phyloP scores from a whole-genome alignment of 2,113 vertebrate genomes.

The Calidris pugnax region DNA sequence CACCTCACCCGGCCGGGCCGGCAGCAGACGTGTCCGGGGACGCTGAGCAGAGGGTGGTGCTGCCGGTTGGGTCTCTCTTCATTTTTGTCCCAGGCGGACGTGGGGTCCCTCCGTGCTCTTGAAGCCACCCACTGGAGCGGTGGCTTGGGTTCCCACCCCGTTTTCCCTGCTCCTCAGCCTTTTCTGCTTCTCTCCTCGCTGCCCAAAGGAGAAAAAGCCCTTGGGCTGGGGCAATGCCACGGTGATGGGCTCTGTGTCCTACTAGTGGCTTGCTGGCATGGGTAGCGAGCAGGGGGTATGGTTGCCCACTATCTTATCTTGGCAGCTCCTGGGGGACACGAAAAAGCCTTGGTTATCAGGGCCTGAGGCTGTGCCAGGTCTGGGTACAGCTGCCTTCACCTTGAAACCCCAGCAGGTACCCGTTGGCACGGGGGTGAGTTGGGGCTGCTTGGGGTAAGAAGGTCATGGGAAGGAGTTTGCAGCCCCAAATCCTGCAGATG shows the following conservation, averaged over 20 bases:
- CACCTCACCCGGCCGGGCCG: background rate
- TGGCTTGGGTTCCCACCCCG: background rate
- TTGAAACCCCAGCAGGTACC: background rate
- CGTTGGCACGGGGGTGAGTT: background rate
- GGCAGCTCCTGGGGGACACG: fast-evolving
- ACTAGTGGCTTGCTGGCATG: fast-evolving
- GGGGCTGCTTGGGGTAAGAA: background rate
- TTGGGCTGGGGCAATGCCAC: background rate
- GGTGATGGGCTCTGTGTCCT: fast-evolving
- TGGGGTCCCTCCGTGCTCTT: background rate
- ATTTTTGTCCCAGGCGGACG: fast-evolving
- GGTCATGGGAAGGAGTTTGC: background rate
- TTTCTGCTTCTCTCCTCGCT: background rate
- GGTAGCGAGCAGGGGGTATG: background rate
- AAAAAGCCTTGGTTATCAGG: background rate
- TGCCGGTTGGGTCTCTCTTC: background rate
- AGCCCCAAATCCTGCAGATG: background rate
- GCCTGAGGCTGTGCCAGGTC: background rate
- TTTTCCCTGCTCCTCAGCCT: background rate
- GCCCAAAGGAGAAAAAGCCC: background rate
- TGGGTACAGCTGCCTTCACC: background rate
- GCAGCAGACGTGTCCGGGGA: fast-evolving
- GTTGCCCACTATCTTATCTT: background rate
- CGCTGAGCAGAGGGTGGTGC: background rate
- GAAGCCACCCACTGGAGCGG: background rate